phyloP scores from a whole-genome alignment of 2,113 vertebrate species.

The Zingel zingel region DNA sequence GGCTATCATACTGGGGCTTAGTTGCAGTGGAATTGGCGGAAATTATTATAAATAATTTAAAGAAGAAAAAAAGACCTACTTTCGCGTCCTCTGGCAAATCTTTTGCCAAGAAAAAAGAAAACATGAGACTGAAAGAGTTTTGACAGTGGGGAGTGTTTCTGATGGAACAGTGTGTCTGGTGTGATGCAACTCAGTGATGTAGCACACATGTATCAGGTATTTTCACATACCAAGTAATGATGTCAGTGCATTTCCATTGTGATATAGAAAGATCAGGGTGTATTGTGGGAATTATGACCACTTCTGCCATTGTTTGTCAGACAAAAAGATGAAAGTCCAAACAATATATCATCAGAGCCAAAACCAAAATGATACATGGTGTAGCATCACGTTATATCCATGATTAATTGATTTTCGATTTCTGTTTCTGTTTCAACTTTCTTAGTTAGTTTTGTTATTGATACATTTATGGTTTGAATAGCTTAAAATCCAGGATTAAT shows the following conservation, averaged over 20 bases:
- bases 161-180: too few relatives aligned
- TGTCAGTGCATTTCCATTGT: conserved; percentile 8
- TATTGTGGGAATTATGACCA: background rate
- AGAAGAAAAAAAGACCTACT: background rate
- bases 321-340: background rate
- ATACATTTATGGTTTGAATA: background rate
- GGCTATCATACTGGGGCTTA: too few relatives aligned
- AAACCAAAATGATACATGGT: background rate
- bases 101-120: background rate
- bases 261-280: background rate
- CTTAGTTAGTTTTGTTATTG: background rate
- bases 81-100: background rate
- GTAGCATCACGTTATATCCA: background rate
- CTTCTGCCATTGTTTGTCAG: background rate
- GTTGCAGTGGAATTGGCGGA: too few relatives aligned
- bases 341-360: background rate
- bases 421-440: background rate
- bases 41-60: background rate
- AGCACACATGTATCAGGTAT: background rate
- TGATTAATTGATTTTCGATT: background rate
- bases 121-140: background rate
- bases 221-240: background rate
- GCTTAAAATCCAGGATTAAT: background rate
- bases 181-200: background rate
- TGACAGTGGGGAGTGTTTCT: background rate